Evolutionary conservation across 2,797 vertebrate species (phyloP).

Genomic region (Rhinogobio ventralis): DNA sequence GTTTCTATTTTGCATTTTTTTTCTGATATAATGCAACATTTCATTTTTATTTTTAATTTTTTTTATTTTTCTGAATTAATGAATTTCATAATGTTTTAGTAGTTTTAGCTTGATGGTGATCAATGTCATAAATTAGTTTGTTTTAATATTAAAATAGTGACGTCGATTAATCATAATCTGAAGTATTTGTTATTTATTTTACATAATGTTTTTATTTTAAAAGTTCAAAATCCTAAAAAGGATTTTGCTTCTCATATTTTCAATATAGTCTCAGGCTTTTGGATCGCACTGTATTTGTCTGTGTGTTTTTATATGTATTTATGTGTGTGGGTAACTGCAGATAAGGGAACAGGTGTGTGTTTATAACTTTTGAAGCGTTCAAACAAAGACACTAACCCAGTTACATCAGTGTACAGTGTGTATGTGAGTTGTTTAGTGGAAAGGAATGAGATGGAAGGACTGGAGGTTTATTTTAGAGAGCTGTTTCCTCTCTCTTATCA

Average conservation of each 20-base stretch:
- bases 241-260: not conserved
- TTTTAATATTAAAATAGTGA: not conserved
- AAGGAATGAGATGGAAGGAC: constrained; percentile 75
- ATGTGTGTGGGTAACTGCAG: constrained; percentile 58
- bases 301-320: constrained; percentile 41
- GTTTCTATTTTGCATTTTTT: not conserved
- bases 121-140: not conserved
- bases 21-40: not conserved
- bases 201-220: not conserved
- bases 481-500: constrained; percentile 78
- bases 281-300: not conserved
- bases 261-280: not conserved
- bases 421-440: constrained; percentile 53
- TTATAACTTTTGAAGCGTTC: constrained; percentile 63
- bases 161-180: not conserved
- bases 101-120: not conserved
- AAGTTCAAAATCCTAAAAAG: constrained; percentile 1
- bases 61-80: not conserved
- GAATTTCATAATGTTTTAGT: not conserved
- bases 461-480: constrained; percentile 82
- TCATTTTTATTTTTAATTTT: too few species aligned
- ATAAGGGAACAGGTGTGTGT: constrained; percentile 56
- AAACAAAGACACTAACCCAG: constrained; percentile 22
- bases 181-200: not conserved
- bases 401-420: constrained; percentile 71